phyloP scores from a whole-genome alignment of 1,140 invertebrate species.

The Drosophila pseudoananassae region DNA sequence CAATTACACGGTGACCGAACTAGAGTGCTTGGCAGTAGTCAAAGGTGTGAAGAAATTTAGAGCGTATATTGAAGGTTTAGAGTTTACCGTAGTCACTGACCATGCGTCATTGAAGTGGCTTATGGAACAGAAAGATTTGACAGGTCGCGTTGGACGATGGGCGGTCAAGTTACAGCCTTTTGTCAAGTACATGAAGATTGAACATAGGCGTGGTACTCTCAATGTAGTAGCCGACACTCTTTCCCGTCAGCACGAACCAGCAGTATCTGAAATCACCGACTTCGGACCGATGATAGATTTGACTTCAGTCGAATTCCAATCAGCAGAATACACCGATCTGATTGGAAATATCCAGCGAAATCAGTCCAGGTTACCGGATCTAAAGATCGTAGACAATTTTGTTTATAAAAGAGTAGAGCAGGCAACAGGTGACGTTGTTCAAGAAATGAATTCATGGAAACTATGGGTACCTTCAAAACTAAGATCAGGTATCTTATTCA shows the following conservation, averaged over 20 bases:
- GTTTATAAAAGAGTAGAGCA: slow-evolving; percentile 27
- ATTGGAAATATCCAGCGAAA: slow-evolving; percentile 5
- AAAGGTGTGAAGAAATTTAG: slow-evolving; percentile 28
- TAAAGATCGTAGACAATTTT: slow-evolving; percentile 18
- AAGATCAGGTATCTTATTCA: not conserved
- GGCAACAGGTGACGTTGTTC: not conserved
- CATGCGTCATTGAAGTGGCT: slow-evolving; percentile 40
- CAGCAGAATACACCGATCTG: slow-evolving; percentile 17
- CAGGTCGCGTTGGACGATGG: slow-evolving; percentile 30
- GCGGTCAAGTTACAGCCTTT: not conserved
- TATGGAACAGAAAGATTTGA: slow-evolving; percentile 39
- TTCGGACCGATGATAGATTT: slow-evolving; percentile 15
- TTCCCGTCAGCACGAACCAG: slow-evolving; percentile 14
- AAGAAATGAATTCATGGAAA: slow-evolving; percentile 21
- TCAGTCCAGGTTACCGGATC: slow-evolving; percentile 16
- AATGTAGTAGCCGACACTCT: too few relatives aligned
- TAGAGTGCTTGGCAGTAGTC: slow-evolving; percentile 39
- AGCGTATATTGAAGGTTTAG: slow-evolving; percentile 34
- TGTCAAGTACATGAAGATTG: too few relatives aligned
- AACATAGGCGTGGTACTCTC: too few relatives aligned
- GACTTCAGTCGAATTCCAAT: slow-evolving; percentile 8
- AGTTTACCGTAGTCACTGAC: slow-evolving; percentile 26
- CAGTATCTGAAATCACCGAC: not conserved
- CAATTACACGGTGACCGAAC: slow-evolving; percentile 47
- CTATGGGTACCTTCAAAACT: slow-evolving; percentile 14